These are phyloP conservation scores for Spicauda simplicius DNA, from an alignment of 2,888 invertebrate species.

Conservation along the genomic window DNA sequence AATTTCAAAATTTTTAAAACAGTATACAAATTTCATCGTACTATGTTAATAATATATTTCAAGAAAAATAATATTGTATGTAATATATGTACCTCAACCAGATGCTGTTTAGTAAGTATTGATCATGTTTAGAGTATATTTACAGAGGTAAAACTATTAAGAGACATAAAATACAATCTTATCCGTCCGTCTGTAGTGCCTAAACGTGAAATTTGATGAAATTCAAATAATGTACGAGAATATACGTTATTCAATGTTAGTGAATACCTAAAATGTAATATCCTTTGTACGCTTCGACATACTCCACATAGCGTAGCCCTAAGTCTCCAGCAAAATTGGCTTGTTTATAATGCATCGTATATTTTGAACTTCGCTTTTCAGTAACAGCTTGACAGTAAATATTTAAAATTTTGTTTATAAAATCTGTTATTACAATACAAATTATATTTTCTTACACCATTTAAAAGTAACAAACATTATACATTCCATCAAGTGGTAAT, in stretches of 20 bases:
- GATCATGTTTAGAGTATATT: no score
- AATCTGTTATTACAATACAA: neutral
- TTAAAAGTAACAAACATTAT: neutral
- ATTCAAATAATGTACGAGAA: neutral
- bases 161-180: slow-evolving; percentile 46
- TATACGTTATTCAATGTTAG: slow-evolving; percentile 16
- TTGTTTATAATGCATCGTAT: neutral
- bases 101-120: no score
- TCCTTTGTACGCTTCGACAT: slow-evolving; percentile 16
- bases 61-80: no score
- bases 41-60: no score
- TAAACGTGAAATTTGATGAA: slow-evolving; percentile 28
- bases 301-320: slow-evolving; percentile 3
- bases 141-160: no score
- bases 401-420: neutral
- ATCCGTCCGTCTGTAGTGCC: slow-evolving; percentile 9
- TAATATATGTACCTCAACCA: no score
- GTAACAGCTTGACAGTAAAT: neutral
- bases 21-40: no score
- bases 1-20: no score
- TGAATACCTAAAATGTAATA: neutral
- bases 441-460: neutral
- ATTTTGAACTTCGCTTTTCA: slow-evolving; percentile 5
- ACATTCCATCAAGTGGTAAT: neutral
- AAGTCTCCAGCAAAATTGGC: neutral